phyloP scores from a whole-genome alignment of 2,888 invertebrate species.

The Caenorhabditis sp. region DNA sequence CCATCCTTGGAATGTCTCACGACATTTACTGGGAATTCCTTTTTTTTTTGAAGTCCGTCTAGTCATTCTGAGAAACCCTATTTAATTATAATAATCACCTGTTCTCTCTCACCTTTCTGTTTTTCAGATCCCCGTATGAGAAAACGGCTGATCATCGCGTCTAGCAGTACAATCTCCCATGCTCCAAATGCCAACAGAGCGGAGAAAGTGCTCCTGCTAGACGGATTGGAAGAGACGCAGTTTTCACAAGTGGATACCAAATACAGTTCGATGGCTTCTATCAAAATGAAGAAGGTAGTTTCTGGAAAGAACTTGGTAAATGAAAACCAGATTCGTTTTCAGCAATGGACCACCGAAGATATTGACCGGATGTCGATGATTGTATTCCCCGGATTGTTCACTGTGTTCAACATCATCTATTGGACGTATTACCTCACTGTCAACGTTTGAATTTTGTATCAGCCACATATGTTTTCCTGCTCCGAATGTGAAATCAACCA shows the following conservation, averaged over 20 bases:
- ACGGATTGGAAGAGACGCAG: slow-evolving; percentile 68
- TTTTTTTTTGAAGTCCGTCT: neutral
- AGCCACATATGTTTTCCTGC: slow-evolving; percentile 33
- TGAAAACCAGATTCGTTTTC: slow-evolving; percentile 13
- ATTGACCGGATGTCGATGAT: slow-evolving; percentile 78
- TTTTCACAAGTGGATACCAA: slow-evolving; percentile 69
- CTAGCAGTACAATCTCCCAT: slow-evolving; percentile 54
- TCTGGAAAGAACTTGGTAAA: neutral
- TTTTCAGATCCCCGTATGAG: slow-evolving; percentile 70
- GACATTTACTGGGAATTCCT: neutral
- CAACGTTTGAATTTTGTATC: slow-evolving; percentile 38
- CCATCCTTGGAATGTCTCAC: neutral
- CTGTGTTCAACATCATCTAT: slow-evolving; percentile 81
- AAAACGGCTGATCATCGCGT: slow-evolving; percentile 66
- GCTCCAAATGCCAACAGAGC: slow-evolving; percentile 57
- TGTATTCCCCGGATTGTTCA: slow-evolving; percentile 77
- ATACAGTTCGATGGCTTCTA: slow-evolving; percentile 52
- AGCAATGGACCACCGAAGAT: slow-evolving; percentile 73
- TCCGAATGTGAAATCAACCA: slow-evolving; percentile 39
- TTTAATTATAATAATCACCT: slow-evolving; percentile 2
- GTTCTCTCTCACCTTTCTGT: neutral
- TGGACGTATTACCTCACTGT: slow-evolving; percentile 82
- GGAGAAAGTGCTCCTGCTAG: slow-evolving; percentile 72
- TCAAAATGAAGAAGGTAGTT: slow-evolving; percentile 58
- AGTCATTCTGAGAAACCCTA: neutral